A percentile compares a stretch with the other conserved stretches of the same genome.
phyloP scores from a whole-genome alignment of 2,797 vertebrate species.

The Crax fasciolata region DNA sequence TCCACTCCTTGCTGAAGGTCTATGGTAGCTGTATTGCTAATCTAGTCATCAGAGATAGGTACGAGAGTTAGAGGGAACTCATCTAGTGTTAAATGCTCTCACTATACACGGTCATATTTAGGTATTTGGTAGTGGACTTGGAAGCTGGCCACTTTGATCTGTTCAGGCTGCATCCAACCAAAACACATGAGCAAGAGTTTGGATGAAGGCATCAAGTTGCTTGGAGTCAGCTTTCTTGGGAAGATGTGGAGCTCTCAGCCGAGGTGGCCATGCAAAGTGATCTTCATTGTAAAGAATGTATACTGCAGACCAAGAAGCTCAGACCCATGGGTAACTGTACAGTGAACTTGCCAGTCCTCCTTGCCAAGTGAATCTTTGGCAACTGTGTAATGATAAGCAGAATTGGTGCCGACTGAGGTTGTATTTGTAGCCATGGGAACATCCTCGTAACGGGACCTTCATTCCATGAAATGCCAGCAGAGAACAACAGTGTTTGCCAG shows the following conservation, averaged over 20 bases:
- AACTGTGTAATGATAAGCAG: not conserved
- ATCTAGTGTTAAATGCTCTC: not conserved
- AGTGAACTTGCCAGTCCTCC: not conserved
- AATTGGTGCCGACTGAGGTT: accelerated
- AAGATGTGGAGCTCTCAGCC: not conserved
- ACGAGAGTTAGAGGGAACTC: not conserved
- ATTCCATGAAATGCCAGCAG: not conserved
- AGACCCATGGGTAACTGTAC: not conserved
- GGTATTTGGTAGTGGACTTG: not conserved
- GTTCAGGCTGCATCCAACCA: not conserved
- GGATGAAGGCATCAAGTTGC: not conserved
- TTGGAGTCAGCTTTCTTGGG: not conserved
- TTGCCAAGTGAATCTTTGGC: not conserved
- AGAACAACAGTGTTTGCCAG: not conserved
- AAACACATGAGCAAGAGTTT: not conserved
- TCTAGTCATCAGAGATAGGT: not conserved
- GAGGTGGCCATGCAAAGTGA: not conserved
- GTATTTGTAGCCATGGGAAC: not conserved
- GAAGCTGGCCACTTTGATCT: not conserved
- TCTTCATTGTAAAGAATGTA: not conserved
- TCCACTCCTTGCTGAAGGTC: not conserved
- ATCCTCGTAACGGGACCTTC: not conserved
- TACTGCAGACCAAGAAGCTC: not conserved
- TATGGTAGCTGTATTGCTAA: not conserved
- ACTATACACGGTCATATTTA: accelerated